Evolutionary conservation across 2,113 vertebrate species (phyloP), one percentile per base, ranked within the genome.

Genomic region (Ondatra zibethicus): DNA sequence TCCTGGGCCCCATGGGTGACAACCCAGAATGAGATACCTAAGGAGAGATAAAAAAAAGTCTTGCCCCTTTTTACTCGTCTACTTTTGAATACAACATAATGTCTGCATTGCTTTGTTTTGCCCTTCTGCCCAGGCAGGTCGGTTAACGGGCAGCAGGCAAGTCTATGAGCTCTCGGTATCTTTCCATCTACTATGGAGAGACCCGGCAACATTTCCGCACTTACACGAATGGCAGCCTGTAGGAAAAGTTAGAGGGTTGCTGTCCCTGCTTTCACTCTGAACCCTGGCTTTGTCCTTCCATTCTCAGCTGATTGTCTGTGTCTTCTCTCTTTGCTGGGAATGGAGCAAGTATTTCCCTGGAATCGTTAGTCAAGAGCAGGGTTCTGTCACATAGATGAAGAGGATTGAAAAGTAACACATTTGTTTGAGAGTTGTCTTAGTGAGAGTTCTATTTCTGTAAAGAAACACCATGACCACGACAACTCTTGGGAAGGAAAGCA

Each of bases 1-100:
- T 93, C 6, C 75, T 84, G 3, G 68, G 9, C 6, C 36, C 4
- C 9, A 16, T 25, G n/a, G 36, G 36, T 13, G 45, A 68, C 25
- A n/a, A 14, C 50, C 75, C 47, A 55, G 78, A 77, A 75, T 55
- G 75, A 58, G 33, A 47, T 88, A 93, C 87, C 70, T 50, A 92
- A 90, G 77, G 70, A 80, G 27, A 27, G 52, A 66, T 88, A 85
- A 66, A 81, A 68, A 33, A 50, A 72, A 88, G 52, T 39, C 73
- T 93, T 73, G 68, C 39, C 23, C 80, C 23, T 39, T 63, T 47
- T 81, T 17, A 77, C 33, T 61, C 7, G 66, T 92, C 82, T 85
- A 21, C 75, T 80, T 96, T 91, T 96, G 36, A 86, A 52, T 39
- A 55, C 39, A 82, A 86, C n/a, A 3, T 66, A 39, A 94, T 61